Percentiles rank a stretch among this genome's conserved stretches.
phyloP scores from a whole-genome alignment of 2,113 vertebrate genomes.

The Tachysurus fulvidraco region DNA sequence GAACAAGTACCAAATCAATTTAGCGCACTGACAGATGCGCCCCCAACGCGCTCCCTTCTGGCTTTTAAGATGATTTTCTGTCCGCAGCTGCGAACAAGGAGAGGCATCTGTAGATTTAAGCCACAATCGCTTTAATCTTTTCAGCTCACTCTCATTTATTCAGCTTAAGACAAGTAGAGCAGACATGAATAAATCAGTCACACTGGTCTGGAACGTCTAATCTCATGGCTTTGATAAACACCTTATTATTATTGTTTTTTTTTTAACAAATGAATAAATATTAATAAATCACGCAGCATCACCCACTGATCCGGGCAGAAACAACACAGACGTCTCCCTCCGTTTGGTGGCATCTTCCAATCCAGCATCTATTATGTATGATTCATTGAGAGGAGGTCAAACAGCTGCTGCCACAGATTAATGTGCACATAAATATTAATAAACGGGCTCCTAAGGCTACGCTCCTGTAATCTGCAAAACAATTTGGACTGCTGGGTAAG shows the following conservation, averaged over 20 bases:
- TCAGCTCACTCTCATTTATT: slow-evolving; percentile 36
- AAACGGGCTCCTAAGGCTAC: slow-evolving; percentile 54
- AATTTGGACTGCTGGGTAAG: slow-evolving; percentile 54
- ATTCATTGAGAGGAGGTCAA: slow-evolving; percentile 61
- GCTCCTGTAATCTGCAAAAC: slow-evolving; percentile 61
- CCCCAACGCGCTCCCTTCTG: not conserved
- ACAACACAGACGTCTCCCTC: slow-evolving; percentile 33
- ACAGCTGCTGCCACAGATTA: slow-evolving; percentile 61
- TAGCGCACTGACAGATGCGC: slow-evolving; percentile 4
- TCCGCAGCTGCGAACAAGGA: slow-evolving; percentile 29
- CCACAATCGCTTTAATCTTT: slow-evolving; percentile 27
- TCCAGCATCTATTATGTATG: slow-evolving; percentile 60
- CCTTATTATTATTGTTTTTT: slow-evolving; percentile 29
- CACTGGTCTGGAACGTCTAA: slow-evolving; percentile 48
- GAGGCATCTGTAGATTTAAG: slow-evolving; percentile 18
- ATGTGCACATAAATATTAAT: slow-evolving; percentile 63
- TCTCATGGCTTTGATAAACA: slow-evolving; percentile 47
- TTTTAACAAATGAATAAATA: not conserved
- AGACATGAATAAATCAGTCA: slow-evolving; percentile 39
- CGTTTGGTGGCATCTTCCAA: slow-evolving; percentile 50
- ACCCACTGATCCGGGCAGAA: slow-evolving; percentile 37
- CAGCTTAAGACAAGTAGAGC: slow-evolving; percentile 42
- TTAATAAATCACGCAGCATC: slow-evolving; percentile 30
- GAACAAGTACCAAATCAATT: slow-evolving; percentile 17
- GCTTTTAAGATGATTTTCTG: slow-evolving; percentile 4